phyloP scores from a whole-genome alignment of 2,888 invertebrate genomes.

The Volucella bombylans region DNA sequence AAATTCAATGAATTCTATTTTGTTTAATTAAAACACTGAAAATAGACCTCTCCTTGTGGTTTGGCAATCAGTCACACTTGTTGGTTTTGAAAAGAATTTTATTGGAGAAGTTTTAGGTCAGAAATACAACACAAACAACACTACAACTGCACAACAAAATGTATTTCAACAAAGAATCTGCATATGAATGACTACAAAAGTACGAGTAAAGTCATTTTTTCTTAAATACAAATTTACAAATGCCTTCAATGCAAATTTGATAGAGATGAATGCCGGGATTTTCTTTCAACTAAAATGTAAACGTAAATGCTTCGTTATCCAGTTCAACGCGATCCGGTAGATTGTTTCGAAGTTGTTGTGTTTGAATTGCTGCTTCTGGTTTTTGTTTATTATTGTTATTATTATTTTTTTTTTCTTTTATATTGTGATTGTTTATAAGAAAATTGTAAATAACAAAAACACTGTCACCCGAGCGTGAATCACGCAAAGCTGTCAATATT shows the following conservation, averaged over 20 bases:
- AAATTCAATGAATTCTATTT: constrained; percentile 53
- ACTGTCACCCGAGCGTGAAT: constrained; percentile 68
- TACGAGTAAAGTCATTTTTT: constrained; percentile 8
- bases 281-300: background rate
- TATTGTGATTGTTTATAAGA: constrained; percentile 58
- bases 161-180: constrained; percentile 55
- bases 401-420: constrained; percentile 20
- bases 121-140: constrained; percentile 24
- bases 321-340: constrained; percentile 60
- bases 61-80: constrained; percentile 66
- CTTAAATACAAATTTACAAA: constrained; percentile 27
- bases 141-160: constrained; percentile 7
- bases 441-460: constrained; percentile 51
- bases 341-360: background rate
- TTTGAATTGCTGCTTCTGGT: no score
- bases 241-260: constrained; percentile 26
- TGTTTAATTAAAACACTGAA: constrained; percentile 18
- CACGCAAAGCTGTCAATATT: constrained; percentile 46
- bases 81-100: constrained; percentile 44
- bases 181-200: constrained; percentile 38
- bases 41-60: constrained; percentile 1
- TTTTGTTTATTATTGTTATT: background rate
- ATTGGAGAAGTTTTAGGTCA: constrained; percentile 41
- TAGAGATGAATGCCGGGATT: constrained; percentile 40
- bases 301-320: constrained; percentile 56